Evolutionary conservation across 1,140 invertebrate species (phyloP), one percentile per base, ranked within the genome.

Genomic region (Zaprionus camerounensis): DNA sequence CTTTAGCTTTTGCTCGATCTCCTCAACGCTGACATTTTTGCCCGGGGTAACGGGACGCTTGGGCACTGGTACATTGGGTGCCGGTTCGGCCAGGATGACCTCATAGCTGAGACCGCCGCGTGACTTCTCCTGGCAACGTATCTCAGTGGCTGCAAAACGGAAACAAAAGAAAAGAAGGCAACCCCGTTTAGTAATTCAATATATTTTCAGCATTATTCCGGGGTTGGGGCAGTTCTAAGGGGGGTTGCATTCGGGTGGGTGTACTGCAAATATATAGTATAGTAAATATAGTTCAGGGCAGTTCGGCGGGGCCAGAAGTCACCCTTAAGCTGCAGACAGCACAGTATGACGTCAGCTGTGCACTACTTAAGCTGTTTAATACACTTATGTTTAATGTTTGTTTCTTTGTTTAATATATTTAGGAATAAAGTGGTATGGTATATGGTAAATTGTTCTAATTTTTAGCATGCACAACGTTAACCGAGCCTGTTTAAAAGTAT

Each of bases 61-160:
- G 36, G 93, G 94, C 68, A 94, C 93, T 13, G 94, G 93, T 38
- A 94, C 94, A 80, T 93, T 92, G 34, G 94, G 94, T 59, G 94
- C 94, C 17, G 98, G 97, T 85, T 98, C 97, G 53, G 97, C 97
- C 78, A 99, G 93, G 84, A 99, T 98, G 81, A 98, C 97, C 93
- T 99, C 98, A 94, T 98, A 99, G 82, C 97, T 96, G 53, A 98
- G 93, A 34, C 98, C 97, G 44, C 98, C 97, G 91, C 97, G 96
- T 20, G 96, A 96, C 93, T 97, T 96, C 93, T 98, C 97, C 93
- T 97, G 96, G 94, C 96, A 97, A 88, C 97, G 94, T 81, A 98
- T 97, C 93, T 98, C 97, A 82, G 97, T 97, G 63, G 96, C 97
- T 98, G 92, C 71, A 91, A 78, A 76, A 61, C 15, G 59, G n/a